Base-by-base conservation (phyloP, 2,888 invertebrate species). In the Shargacucullia verbasci region DNA sequence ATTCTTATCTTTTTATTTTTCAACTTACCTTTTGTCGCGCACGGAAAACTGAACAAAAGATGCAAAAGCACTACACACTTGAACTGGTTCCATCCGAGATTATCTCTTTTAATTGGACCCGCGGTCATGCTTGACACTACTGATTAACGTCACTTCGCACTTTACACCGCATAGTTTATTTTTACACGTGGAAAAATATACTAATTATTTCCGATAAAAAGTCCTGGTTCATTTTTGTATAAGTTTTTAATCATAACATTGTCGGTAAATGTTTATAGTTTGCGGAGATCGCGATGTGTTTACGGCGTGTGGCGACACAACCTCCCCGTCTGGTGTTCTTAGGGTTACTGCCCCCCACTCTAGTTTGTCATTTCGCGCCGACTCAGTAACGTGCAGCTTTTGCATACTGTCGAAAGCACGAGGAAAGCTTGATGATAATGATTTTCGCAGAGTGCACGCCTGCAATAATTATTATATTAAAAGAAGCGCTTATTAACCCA, bases 361-460 rank as follows among this genome's bases (percentile, higher is more conserved):
- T 85, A 83, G 81, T 70, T 78, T 87, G 87, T 88, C 88, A 91
- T 90, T 91, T 92, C 85, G 93, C 93, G 92, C 92, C 92, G 92
- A 92, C 92, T 92, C 93, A 84, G 91, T 91, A 85, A 76, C 80
- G 72, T 70, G 75, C 79, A 70, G 82, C 86, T 89, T 89, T 90
- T 83, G 89, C 87, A 80, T 78, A 79, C 68, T 43, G 62, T 69
- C 64, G 68, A 73, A 73, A 70, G 78, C 66, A 54, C 63, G 58
- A 67, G 71, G 53, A 77, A 79, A 80, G 73, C 81, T 81, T 81
- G 79, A 84, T 84, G 82, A 82, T 83, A 81, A 84, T 84, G 80
- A 82, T 83, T 85, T 78, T 75, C 75, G 70, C 69, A 70, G 74
- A 75, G 74, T 75, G 76, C 78, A 70, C 48, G 62, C 46, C 60